These are phyloP conservation scores for Xestia xanthographa DNA, from an alignment of 2,888 invertebrate genomes.

Conservation along the genomic window DNA sequence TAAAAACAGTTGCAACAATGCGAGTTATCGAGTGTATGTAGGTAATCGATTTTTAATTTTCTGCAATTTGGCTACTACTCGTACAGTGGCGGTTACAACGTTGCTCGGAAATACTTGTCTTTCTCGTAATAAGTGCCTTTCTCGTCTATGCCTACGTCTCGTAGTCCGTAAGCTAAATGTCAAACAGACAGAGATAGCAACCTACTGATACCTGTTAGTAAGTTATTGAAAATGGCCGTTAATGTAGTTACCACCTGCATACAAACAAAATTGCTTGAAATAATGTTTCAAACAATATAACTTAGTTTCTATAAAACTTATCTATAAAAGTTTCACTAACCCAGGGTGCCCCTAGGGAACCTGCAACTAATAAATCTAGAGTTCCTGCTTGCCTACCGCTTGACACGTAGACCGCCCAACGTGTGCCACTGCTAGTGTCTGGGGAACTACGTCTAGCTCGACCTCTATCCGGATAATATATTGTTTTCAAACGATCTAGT, in stretches of 20 bases:
- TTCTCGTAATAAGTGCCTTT: too few species aligned
- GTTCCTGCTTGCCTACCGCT: slow-evolving; percentile 26
- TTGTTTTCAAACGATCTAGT: slow-evolving; percentile 28
- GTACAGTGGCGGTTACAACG: neutral
- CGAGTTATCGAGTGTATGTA: neutral
- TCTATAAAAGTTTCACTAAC: neutral
- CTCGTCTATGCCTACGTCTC: too few species aligned
- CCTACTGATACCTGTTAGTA: too few species aligned
- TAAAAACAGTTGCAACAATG: neutral
- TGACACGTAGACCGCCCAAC: slow-evolving; percentile 37
- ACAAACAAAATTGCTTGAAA: neutral
- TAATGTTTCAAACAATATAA: neutral
- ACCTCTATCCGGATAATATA: slow-evolving; percentile 28
- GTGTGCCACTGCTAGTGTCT: slow-evolving; percentile 32
- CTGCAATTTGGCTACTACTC: neutral
- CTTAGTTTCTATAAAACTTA: slow-evolving; percentile 19
- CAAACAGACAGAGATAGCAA: too few species aligned
- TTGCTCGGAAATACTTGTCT: neutral
- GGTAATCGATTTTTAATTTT: neutral
- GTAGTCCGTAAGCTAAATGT: too few species aligned
- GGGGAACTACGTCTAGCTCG: slow-evolving; percentile 27
- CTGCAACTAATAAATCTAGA: slow-evolving; percentile 42
- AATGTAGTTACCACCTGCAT: too few species aligned
- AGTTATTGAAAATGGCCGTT: too few species aligned
- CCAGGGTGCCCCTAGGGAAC: slow-evolving; percentile 3